These are phyloP conservation scores for Julus scanicus DNA, from an alignment of 2,888 invertebrate species.

Conservation along the genomic window DNA sequence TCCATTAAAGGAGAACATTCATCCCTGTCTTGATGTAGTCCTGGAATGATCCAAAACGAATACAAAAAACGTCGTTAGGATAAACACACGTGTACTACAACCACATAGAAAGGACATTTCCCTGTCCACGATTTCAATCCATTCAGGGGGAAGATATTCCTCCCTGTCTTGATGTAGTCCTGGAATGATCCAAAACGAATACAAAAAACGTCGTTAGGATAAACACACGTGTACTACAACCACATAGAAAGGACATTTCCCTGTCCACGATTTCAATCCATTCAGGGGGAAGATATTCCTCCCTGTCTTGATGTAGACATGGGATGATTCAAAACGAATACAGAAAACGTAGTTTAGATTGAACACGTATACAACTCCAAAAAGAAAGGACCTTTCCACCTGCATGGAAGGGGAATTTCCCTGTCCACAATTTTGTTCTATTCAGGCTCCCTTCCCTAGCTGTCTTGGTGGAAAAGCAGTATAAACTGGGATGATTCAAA, in stretches of 20 bases:
- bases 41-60: neutral
- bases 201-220: conserved; percentile 1
- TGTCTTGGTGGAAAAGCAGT: neutral
- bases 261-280: neutral
- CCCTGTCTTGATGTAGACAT: neutral
- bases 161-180: no score
- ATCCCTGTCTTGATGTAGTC: neutral
- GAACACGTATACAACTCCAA: no score
- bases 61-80: neutral
- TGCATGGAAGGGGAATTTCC: neutral
- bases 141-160: neutral
- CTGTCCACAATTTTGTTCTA: neutral
- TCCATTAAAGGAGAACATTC: neutral
- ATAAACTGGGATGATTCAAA: neutral
- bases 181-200: neutral
- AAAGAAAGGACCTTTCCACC: no score
- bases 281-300: neutral
- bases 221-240: no score
- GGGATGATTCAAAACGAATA: neutral
- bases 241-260: neutral
- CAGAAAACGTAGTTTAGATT: neutral
- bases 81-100: neutral
- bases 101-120: no score
- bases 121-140: neutral
- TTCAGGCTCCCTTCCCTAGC: neutral